Base-by-base conservation (phyloP, 2,797 vertebrate genomes). In the Anableps anableps region DNA sequence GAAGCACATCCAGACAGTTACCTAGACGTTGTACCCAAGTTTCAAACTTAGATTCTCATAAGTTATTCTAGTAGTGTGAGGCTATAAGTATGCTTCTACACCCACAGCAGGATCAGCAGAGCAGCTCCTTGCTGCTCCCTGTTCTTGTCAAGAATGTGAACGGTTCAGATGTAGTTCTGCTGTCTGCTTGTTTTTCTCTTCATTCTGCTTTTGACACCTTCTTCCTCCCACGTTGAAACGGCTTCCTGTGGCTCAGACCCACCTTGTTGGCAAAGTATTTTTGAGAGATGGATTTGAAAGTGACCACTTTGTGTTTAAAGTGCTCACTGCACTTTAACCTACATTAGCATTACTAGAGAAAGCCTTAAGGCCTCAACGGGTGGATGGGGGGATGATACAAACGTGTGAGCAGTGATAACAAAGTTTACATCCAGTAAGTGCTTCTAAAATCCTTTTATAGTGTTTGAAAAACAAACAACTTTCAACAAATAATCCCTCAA, bases 181-280 rank as follows among this genome's bases (percentile, higher is more conserved):
- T 81, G 84, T 55, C 74, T 73, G 70, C 75, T 75, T 41, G 71
- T 70, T 86, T 78, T 90, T 86, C 80, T 87, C 79, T 84, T 41
- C 11, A 1, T 71, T 91, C 88, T 82, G 78, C 43, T 76, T 90
- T 87, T 91, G 86, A 91, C 85, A 88, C 75, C 74, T 79, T 68
- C 84, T 73, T 85, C 78, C 81, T 83, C 83, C 83, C 81, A 83
- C 82, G 83, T 88, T 80, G 80, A 89, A 92, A 89, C 83, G 81
- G 84, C 83, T 87, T 92, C 91, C 88, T 91, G 91, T 86, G 86
- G 89, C 84, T 89, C 80, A 6, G 82, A 91, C 85, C 82, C 91
- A 86, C 85, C 87, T 88, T 86, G 79, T 88, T 92, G 87, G 81
- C 88, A 88, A 87, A 89, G 86, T 81, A 82, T 83, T 76, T 83